Evolutionary conservation across 2,797 vertebrate species (phyloP).

Genomic region (Crenichthys baileyi): DNA sequence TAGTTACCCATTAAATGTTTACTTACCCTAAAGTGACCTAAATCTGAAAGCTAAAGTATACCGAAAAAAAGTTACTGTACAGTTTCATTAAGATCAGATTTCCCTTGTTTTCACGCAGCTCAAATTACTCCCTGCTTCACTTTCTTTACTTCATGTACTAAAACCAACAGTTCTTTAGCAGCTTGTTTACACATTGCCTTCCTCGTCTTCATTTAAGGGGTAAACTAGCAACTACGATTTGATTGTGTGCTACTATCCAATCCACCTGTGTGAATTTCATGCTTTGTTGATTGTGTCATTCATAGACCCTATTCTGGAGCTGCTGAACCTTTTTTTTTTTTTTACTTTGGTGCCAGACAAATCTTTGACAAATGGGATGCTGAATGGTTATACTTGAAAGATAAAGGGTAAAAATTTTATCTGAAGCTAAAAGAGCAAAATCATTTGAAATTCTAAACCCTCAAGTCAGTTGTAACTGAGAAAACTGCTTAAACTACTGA

Average conservation of each 20-base stretch:
- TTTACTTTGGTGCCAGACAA: neutral
- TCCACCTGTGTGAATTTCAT: conserved; percentile 22
- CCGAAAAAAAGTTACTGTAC: neutral
- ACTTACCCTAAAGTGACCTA: neutral
- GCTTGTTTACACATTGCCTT: conserved; percentile 29
- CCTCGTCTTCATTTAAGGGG: neutral
- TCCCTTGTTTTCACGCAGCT: neutral
- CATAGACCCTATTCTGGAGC: conserved; percentile 7
- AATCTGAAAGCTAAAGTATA: neutral
- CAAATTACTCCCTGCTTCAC: neutral
- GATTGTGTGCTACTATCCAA: neutral
- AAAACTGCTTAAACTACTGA: conserved; percentile 11
- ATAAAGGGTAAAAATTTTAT: conserved; percentile 1
- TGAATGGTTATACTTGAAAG: neutral
- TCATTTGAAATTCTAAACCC: conserved; percentile 13
- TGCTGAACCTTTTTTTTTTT: neutral
- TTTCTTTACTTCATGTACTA: neutral
- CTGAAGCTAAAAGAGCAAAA: conserved; percentile 11
- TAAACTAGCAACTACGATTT: conserved; percentile 7
- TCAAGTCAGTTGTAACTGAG: conserved; percentile 5
- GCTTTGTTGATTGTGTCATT: conserved; percentile 3
- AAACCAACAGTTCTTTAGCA: conserved; percentile 11
- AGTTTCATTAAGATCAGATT: neutral
- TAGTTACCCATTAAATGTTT: neutral
- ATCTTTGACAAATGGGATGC: neutral